Percentiles rank a stretch among this genome's conserved stretches.
Conservation (phyloP, 2,797 vertebrate genomes). For the Spheniscus humboldti region DNA sequence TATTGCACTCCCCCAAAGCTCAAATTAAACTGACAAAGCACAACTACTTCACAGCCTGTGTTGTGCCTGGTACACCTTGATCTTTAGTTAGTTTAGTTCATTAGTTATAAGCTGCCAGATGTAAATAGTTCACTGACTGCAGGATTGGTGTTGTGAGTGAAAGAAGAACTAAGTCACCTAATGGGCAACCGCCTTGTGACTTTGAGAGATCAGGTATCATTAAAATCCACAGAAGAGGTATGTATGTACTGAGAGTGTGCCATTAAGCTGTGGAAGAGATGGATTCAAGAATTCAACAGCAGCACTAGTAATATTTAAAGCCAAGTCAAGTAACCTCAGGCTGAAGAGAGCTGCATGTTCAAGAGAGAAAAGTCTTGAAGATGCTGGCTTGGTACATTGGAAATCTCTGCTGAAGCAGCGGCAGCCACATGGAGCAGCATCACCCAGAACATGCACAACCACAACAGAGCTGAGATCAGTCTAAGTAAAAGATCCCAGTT, state of each 20-base stretch:
- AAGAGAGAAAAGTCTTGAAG: not conserved
- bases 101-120: not conserved
- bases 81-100: not conserved
- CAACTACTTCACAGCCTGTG: not conserved
- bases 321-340: not conserved
- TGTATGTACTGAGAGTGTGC: not conserved
- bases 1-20: not conserved
- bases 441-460: not conserved
- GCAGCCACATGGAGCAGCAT: not conserved
- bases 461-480: not conserved
- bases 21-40: not conserved
- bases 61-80: not conserved
- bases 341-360: not conserved
- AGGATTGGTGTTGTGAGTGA: not conserved
- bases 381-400: not conserved
- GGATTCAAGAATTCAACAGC: not conserved
- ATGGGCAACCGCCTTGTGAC: not conserved
- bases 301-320: not conserved
- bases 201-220: not conserved
- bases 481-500: not conserved
- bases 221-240: not conserved
- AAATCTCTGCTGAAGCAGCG: not conserved
- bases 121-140: not conserved
- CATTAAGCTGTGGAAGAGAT: not conserved
- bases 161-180: not conserved